Percentiles rank a stretch among this genome's conserved stretches.
Conservation (phyloP, 1,140 invertebrate species). For the Hirudo medicinalis region DNA sequence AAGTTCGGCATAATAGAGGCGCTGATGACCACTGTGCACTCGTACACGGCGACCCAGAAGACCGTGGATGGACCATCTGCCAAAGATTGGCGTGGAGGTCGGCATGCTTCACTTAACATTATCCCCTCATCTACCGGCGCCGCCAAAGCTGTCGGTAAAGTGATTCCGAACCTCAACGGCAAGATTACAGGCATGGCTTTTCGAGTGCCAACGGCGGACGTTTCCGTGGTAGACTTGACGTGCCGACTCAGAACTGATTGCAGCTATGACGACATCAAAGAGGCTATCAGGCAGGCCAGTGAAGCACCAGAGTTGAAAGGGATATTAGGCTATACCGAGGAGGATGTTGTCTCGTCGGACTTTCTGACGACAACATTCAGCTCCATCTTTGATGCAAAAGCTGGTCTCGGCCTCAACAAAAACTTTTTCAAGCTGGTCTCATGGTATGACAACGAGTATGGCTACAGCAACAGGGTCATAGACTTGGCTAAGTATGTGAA, state of each 20-base stretch:
- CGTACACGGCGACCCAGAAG: conserved; percentile 96
- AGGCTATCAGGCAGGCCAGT: conserved; percentile 65
- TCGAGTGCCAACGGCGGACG: conserved; percentile 85
- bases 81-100: conserved; percentile 86
- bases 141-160: conserved; percentile 54
- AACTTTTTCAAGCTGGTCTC: conserved; percentile 42
- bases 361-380: conserved; percentile 72
- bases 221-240: conserved; percentile 94
- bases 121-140: conserved; percentile 94
- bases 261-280: conserved; percentile 75
- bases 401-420: conserved; percentile 57
- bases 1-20: conserved; percentile 89
- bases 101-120: conserved; percentile 88
- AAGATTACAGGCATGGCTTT: conserved; percentile 92
- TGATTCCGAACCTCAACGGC: conserved; percentile 40
- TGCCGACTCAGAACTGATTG: conserved; percentile 47
- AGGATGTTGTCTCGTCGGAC: conserved; percentile 78
- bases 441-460: conserved; percentile 86
- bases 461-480: conserved; percentile 78
- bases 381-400: conserved; percentile 83
- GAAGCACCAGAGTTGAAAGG: conserved; percentile 62
- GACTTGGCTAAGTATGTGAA: conserved; percentile 76
- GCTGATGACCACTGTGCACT: conserved; percentile 96
- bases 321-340: conserved; percentile 85
- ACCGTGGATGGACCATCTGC: conserved; percentile 88